Evolutionary conservation across 2,888 invertebrate species (phyloP).

Genomic region (Lycocerus yunnanus): DNA sequence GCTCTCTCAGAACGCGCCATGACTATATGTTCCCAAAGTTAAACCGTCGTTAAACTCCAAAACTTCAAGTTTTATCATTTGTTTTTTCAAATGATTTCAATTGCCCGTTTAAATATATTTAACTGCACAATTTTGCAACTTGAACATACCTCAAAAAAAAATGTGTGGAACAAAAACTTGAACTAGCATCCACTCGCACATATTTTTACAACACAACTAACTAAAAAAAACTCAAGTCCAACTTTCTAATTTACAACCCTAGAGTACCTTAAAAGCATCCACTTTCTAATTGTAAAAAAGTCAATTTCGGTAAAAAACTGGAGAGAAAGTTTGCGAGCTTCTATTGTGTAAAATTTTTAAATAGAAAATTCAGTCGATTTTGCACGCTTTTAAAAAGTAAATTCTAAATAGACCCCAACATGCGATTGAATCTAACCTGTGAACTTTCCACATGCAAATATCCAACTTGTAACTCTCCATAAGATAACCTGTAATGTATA

Average conservation of each 20-base stretch:
- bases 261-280: not conserved
- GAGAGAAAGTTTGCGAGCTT: not conserved
- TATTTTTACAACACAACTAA: not conserved
- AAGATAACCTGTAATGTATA: conserved; percentile 49
- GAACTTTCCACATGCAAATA: conserved; percentile 52
- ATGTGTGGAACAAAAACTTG: too few relatives aligned
- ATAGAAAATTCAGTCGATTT: not conserved
- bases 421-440: conserved; percentile 33
- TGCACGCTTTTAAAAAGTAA: not conserved
- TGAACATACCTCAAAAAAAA: not conserved
- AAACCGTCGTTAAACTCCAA: not conserved
- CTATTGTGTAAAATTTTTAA: not conserved
- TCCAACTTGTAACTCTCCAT: conserved; percentile 46
- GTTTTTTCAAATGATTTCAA: not conserved
- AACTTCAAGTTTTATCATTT: not conserved
- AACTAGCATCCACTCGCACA: not conserved
- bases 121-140: not conserved
- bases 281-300: not conserved
- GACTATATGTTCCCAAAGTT: conserved; percentile 24
- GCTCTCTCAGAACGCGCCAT: conserved; percentile 31
- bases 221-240: not conserved
- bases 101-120: not conserved
- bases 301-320: not conserved
- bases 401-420: conserved; percentile 23
- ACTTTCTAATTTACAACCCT: not conserved